Base-by-base conservation (phyloP, 2,113 vertebrate genomes). In the Hydrolagus affinis region DNA sequence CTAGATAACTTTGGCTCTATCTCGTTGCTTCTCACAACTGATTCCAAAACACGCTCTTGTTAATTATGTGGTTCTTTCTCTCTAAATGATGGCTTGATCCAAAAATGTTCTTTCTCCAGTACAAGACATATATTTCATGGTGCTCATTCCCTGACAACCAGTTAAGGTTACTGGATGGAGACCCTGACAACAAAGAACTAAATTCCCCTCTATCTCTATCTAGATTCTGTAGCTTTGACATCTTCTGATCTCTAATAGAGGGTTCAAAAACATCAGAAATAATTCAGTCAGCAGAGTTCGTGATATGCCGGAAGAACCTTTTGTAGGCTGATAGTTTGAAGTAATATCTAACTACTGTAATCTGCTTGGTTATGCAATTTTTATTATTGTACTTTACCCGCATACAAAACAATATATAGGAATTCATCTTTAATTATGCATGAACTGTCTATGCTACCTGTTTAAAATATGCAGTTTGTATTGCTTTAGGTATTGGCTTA, bases 271-370 rank as follows among this genome's bases (percentile, higher is more conserved):
- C 44, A 11, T 28, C 59, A 80, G 23, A 25, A 62, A 80, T n/a
- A 64, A 60, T 80, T 64, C 23, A 80, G 28, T 25, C 6, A 4
- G 17, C 64, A 28, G 64, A 60, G 14, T 60, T 2, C 59, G 75
- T 60, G 57, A 78, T 60, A 11, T 60, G 11, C 75, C 21, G 59
- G n/a, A 56, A 78, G 60, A 80, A 80, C 59, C 62, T 23, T 80
- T 80, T 59, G 62, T n/a, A 80, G 59, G 60, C 6, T 80, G 59
- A 30, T 30, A 23, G 59, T 64, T 75, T 80, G 59, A 80, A 80
- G 30, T 64, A 44, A 44, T 44, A 44, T 44, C 44, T 44, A 44
- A 44, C 44, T 44, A 69, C 28, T 10, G 4, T 80, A 19, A 64
- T 30, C 28, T 28, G 17, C 11, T 80, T 66, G 25, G 59, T 64